Evolutionary conservation across 2,113 vertebrate species (phyloP).

Genomic region (Pituophis catenifer): DNA sequence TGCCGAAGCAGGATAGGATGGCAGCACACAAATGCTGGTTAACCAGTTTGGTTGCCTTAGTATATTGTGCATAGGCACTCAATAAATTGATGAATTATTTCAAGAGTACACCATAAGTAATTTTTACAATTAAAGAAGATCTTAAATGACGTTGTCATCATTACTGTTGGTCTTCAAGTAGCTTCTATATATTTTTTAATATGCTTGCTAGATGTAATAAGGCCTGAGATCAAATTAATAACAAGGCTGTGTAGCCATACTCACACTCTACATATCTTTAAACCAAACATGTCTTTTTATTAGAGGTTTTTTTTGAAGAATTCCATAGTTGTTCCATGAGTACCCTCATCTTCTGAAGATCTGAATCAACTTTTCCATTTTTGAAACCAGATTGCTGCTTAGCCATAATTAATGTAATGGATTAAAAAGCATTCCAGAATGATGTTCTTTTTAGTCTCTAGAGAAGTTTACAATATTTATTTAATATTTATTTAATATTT

Average conservation of each 20-base stretch:
- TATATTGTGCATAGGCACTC: not conserved
- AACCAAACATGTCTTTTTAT: not conserved
- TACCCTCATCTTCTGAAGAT: not conserved
- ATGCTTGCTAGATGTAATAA: not conserved
- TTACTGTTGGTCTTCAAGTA: not conserved
- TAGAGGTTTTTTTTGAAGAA: not conserved
- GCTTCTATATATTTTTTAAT: not conserved
- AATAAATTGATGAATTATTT: not conserved
- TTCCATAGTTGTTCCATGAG: not conserved
- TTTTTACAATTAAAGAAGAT: not conserved
- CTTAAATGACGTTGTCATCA: not conserved
- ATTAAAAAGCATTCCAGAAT: not conserved
- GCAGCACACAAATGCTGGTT: not conserved
- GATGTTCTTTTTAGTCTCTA: not conserved
- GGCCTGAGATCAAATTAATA: not conserved
- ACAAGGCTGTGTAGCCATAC: not conserved
- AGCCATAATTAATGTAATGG: not conserved
- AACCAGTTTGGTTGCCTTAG: not conserved
- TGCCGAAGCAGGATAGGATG: not conserved
- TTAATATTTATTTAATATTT: not conserved
- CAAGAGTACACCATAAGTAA: not conserved
- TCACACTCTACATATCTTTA: not conserved
- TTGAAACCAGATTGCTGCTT: not conserved
- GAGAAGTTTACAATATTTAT: not conserved
- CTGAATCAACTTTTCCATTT: not conserved